phyloP scores from a whole-genome alignment of 2,888 invertebrate species.

The Bellardia pandia region DNA sequence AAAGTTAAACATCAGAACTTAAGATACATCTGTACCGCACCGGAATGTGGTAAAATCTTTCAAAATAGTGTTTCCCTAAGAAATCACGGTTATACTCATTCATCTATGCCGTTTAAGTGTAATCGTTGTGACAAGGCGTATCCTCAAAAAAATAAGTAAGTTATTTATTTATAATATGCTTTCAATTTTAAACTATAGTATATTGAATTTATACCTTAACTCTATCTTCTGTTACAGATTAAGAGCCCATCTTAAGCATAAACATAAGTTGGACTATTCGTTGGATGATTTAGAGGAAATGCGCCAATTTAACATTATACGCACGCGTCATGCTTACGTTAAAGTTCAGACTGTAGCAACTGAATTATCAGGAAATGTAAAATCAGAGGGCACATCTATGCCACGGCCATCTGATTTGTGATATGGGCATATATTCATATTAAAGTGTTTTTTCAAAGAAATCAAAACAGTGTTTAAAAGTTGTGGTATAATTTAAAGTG shows the following conservation, averaged over 20 bases:
- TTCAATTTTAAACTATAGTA: too few relatives aligned
- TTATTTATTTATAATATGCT: background rate
- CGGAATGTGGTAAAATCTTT: slow-evolving; percentile 65
- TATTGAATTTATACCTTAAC: background rate
- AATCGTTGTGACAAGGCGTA: slow-evolving; percentile 66
- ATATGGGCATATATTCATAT: background rate
- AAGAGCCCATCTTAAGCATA: slow-evolving; percentile 56
- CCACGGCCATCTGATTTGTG: background rate
- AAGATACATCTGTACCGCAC: slow-evolving; percentile 63
- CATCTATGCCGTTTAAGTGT: slow-evolving; percentile 70
- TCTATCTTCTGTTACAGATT: slow-evolving; percentile 46
- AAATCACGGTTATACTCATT: slow-evolving; percentile 68
- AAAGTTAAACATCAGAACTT: slow-evolving; percentile 69
- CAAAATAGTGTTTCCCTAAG: slow-evolving; percentile 70
- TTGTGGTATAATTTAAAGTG: background rate
- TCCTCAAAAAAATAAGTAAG: slow-evolving; percentile 72
- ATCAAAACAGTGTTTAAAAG: background rate
- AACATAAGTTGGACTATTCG: slow-evolving; percentile 56
- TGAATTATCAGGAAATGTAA: background rate
- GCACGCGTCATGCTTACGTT: slow-evolving; percentile 62
- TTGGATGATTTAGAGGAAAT: slow-evolving; percentile 69
- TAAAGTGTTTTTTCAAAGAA: background rate
- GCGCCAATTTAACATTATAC: slow-evolving; percentile 61
- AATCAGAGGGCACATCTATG: background rate
- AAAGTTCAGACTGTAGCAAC: slow-evolving; percentile 28